Conservation (phyloP, 2,888 invertebrate genomes). For the Drosophila multiciliata region DNA sequence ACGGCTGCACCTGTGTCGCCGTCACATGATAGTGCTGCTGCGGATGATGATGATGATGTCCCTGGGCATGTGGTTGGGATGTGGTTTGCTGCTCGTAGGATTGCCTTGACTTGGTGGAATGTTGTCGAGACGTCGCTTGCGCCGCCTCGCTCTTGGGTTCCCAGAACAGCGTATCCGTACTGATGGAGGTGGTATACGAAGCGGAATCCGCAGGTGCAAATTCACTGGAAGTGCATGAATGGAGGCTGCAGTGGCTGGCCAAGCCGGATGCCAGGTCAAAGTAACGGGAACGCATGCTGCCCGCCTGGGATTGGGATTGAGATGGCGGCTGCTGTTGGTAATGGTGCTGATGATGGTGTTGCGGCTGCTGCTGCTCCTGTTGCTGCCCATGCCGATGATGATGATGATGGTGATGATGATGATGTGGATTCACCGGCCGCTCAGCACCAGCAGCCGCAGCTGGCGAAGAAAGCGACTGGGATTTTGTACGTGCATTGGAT, state of each 20-base stretch:
- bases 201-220: constrained; percentile 90
- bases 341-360: constrained; percentile 76
- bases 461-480: constrained; percentile 55
- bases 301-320: constrained; percentile 81
- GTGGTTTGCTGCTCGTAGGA: constrained; percentile 81
- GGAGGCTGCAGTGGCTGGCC: constrained; percentile 92
- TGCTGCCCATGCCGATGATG: constrained; percentile 77
- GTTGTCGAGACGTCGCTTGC: constrained; percentile 85
- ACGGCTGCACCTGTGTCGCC: constrained; percentile 85
- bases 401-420: constrained; percentile 61
- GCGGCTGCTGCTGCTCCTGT: constrained; percentile 80
- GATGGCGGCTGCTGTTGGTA: constrained; percentile 85
- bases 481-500: constrained; percentile 32
- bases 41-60: constrained; percentile 78
- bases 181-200: constrained; percentile 93
- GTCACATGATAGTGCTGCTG: constrained; percentile 85
- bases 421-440: constrained; percentile 61
- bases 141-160: constrained; percentile 86
- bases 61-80: constrained; percentile 64
- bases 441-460: constrained; percentile 2
- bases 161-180: constrained; percentile 95
- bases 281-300: constrained; percentile 86
- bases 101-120: constrained; percentile 87
- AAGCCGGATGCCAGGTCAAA: constrained; percentile 89
- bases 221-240: constrained; percentile 92